These are phyloP conservation scores for Operophtera brumata DNA, from an alignment of 2,888 invertebrate species.

Conservation along the genomic window DNA sequence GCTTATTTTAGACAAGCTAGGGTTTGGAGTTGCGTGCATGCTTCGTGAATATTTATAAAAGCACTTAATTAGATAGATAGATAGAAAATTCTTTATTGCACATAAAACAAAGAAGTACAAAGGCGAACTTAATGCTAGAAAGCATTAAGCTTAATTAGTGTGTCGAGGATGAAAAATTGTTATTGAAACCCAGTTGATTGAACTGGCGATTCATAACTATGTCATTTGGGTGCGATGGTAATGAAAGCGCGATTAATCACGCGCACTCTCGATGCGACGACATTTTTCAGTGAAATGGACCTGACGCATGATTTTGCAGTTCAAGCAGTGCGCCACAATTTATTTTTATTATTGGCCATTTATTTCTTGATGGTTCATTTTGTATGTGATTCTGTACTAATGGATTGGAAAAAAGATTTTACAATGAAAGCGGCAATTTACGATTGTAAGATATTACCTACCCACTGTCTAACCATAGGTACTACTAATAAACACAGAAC, in stretches of 20 bases:
- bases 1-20: constrained; percentile 40
- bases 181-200: constrained; percentile 78
- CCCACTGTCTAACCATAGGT: too few relatives aligned
- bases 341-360: constrained; percentile 13
- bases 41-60: constrained; percentile 71
- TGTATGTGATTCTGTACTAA: constrained; percentile 1
- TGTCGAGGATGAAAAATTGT: constrained; percentile 80
- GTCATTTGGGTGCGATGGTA: constrained; percentile 74
- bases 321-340: constrained; percentile 36
- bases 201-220: constrained; percentile 77
- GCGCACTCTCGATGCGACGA: constrained; percentile 49
- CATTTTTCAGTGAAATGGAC: constrained; percentile 54
- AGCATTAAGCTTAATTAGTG: too few relatives aligned
- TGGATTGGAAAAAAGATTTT: constrained; percentile 6
- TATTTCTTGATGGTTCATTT: constrained; percentile 7
- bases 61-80: too few relatives aligned
- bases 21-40: constrained; percentile 44
- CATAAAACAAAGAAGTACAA: too few relatives aligned
- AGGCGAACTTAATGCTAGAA: too few relatives aligned
- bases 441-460: too few relatives aligned
- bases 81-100: too few relatives aligned
- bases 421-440: not conserved
- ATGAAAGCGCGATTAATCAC: constrained; percentile 75
- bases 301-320: constrained; percentile 58
- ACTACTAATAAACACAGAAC: too few relatives aligned